Evolutionary conservation across 1,140 invertebrate genomes (phyloP).

Genomic region (Littorina saxatilis): DNA sequence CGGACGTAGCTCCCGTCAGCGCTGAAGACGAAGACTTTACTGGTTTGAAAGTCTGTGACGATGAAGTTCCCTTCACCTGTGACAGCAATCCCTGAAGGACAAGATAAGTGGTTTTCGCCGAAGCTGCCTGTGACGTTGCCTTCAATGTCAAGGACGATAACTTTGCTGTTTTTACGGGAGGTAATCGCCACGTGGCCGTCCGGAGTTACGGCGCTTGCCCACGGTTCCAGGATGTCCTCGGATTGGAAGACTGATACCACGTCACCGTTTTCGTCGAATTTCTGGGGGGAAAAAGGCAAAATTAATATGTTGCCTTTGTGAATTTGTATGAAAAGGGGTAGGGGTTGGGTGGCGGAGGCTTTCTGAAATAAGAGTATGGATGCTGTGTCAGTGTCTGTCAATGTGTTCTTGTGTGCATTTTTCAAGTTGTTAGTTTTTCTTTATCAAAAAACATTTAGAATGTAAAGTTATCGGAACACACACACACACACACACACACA

Average conservation of each 20-base stretch:
- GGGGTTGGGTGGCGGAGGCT: too few relatives aligned
- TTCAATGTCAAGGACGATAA: constrained; percentile 37
- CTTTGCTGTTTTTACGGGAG: constrained; percentile 36
- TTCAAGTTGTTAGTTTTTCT: neutral
- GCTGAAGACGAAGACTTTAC: constrained; percentile 45
- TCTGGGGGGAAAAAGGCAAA: neutral
- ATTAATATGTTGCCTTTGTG: too few relatives aligned
- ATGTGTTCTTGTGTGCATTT: neutral
- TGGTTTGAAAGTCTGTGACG: constrained; percentile 41
- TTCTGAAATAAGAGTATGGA: too few relatives aligned
- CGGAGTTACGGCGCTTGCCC: constrained; percentile 29
- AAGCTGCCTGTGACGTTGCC: constrained; percentile 38
- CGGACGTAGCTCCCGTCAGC: constrained; percentile 29
- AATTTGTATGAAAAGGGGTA: too few relatives aligned
- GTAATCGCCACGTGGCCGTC: constrained; percentile 49
- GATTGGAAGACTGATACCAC: neutral
- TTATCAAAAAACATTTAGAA: neutral
- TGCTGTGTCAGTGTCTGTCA: neutral
- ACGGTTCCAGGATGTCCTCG: constrained; percentile 42
- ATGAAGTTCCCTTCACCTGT: constrained; percentile 42
- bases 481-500: neutral
- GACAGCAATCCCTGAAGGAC: constrained; percentile 47
- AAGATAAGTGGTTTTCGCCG: constrained; percentile 39
- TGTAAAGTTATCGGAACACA: neutral
- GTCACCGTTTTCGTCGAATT: constrained; percentile 5